Evolutionary conservation across 2,113 vertebrate species (phyloP), one percentile per base, ranked within the genome.

Genomic region (Takifugu bimaculatus): DNA sequence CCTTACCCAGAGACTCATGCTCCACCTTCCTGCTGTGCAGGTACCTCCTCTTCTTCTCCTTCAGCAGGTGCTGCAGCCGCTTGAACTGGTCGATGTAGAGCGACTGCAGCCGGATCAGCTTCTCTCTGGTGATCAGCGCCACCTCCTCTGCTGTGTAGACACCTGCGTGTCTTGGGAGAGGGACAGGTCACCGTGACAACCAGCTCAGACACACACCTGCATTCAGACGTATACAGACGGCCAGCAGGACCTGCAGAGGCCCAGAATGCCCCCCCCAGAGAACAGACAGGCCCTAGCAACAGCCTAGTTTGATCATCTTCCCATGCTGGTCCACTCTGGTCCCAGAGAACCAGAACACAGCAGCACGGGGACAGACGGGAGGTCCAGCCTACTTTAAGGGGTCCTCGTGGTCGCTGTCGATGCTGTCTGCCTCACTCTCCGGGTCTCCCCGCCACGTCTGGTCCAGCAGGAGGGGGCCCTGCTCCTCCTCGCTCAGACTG

Each of bases 51-150:
- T 96, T 98, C 78, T 97, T 98, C 88, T 98, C 97, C 79, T 98
- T 98, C 14, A 99, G 91, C 4, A 99, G 87, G 80, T 98, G 95
- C 85, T 99, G 97, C 50, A 98, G 92, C 0, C 96, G 87, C 68
- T 98, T 98, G 91, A 99, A 98, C 85, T 99, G 97, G 81, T 99
- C 97, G 0, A 99, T 99, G 81, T 98, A 99, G 43, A 99, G 93
- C 0, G 96, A 98, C 72, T 99, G 97, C 26, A 99, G 92, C 4
- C 95, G 85, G 83, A 99, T 99, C 59, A 98, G 92, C 77, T 98
- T 99, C 66, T 99, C 96, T 13, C 96, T 60, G 74, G 97, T 98
- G 77, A 98, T 96, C 65, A 99, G 86, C 1, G 96, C 95, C 73
- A 98, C 97, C 82, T 99, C 97, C 85, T 99, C 96, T 0, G 97